A percentile compares a stretch with the other conserved stretches of the same genome.
These are phyloP conservation scores for Pipistrellus kuhlii DNA, from an alignment of 2,797 vertebrate species.

Conservation along the genomic window DNA sequence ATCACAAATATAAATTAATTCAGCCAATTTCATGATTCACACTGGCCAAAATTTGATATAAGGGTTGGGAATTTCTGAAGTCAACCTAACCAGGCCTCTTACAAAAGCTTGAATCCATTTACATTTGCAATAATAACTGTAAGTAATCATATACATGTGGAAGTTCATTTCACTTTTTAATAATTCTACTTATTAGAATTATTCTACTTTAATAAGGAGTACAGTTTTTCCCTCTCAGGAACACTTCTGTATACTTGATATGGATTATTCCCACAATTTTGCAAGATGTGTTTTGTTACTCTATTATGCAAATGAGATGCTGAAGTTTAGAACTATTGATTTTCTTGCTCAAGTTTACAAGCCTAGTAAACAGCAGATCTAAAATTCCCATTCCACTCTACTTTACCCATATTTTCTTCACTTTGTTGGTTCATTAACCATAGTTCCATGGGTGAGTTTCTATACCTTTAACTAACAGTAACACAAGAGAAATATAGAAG, in stretches of 20 bases:
- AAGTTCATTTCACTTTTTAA: neutral
- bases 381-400: neutral
- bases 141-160: neutral
- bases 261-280: neutral
- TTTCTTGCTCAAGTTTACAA: slow-evolving; percentile 37
- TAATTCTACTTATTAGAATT: neutral
- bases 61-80: neutral
- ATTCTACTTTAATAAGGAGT: slow-evolving; percentile 5
- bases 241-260: neutral
- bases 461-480: neutral
- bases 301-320: slow-evolving; percentile 32
- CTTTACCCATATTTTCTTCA: neutral
- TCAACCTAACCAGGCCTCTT: neutral
- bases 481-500: slow-evolving; percentile 5
- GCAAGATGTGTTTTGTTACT: neutral
- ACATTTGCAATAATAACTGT: neutral
- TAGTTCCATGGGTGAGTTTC: neutral
- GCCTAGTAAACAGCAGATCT: neutral
- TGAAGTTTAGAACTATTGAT: slow-evolving; percentile 38
- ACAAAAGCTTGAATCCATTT: neutral
- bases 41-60: neutral
- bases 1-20: neutral
- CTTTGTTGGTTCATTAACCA: neutral
- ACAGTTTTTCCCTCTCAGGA: neutral
- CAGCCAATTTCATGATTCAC: neutral